Evolutionary conservation across 2,888 invertebrate genomes (phyloP), one percentile per base, ranked within the genome.

Genomic region (Halocaridina rubra): DNA sequence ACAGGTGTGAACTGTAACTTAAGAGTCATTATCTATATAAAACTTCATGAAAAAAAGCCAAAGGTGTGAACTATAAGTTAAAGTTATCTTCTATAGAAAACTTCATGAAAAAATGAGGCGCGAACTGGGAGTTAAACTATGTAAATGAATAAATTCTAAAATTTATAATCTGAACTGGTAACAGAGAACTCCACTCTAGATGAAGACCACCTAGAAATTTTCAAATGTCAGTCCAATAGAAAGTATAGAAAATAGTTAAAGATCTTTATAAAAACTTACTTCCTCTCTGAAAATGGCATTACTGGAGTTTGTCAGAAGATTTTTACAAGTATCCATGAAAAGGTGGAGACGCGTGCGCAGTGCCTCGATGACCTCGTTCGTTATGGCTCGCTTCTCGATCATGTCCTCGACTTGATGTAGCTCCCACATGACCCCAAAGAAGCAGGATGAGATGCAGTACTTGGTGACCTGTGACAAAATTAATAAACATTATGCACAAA

Each of bases 361-460:
- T 89, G 93, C 93, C 89, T 92, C 93, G 88, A 93, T 92, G 88
- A 93, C 93, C 88, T 92, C 93, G 89, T 92, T 93, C 77, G 92
- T 93, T 88, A 89, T 89, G 79, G 90, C 91, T 74, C 94, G 93
- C 33, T 92, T 91, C 89, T 95, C 94, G 33, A 93, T 92, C 72
- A 94, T 93, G 89, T 95, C 94, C 91, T 97, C 96, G 77, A 97
- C 91, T 89, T 95, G 94, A 90, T 95, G 93, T 89, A 98, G 93
- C 88, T 96, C 96, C 98, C 98, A 99, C 90, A 96, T 93, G 88
- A 98, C 92, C 32, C 95, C 94, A 91, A 95, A 96, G 91, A 95
- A 96, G 89, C 97, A 96, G 39, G 97, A 94, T 88, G 95, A 95
- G 89, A 97, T 94, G 84, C 95, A 94, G 90, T 94, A 95, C 84